phyloP scores from a whole-genome alignment of 2,797 vertebrate species.

The Arrhamphus sclerolepis region DNA sequence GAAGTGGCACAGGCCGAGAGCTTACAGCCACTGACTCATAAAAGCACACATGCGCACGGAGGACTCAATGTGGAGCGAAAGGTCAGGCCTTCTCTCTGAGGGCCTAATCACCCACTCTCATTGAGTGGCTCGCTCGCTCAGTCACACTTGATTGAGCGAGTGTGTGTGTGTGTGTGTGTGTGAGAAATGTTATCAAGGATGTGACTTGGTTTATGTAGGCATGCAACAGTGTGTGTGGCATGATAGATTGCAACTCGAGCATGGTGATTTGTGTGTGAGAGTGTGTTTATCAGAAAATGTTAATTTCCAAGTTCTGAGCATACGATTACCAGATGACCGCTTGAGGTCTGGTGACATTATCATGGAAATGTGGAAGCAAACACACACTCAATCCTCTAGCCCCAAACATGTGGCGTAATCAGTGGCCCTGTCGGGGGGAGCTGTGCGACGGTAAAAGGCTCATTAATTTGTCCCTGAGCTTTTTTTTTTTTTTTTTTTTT shows the following conservation, averaged over 20 bases:
- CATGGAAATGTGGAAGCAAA: constrained; percentile 21
- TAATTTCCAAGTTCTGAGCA: constrained; percentile 51
- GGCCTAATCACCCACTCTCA: constrained; percentile 82
- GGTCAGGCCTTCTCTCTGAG: constrained; percentile 79
- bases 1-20: constrained; percentile 64
- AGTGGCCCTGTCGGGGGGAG: constrained; percentile 61
- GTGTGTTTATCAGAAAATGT: constrained; percentile 44
- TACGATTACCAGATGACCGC: constrained; percentile 60
- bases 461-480: constrained; percentile 70
- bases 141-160: constrained; percentile 66
- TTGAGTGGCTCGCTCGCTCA: constrained; percentile 74
- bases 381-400: constrained; percentile 35
- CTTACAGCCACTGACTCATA: constrained; percentile 74
- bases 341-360: constrained; percentile 62
- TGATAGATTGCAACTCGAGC: constrained; percentile 47
- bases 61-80: constrained; percentile 76
- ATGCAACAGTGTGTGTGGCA: constrained; percentile 25
- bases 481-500: constrained; percentile 36
- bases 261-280: constrained; percentile 37
- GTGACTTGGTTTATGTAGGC: constrained; percentile 44
- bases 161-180: constrained; percentile 14
- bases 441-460: constrained; percentile 63
- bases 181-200: constrained; percentile 37
- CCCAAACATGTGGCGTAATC: constrained; percentile 67
- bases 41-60: constrained; percentile 65